Base-by-base conservation (phyloP, 2,888 invertebrate species). In the Meghimatium bilineatum region DNA sequence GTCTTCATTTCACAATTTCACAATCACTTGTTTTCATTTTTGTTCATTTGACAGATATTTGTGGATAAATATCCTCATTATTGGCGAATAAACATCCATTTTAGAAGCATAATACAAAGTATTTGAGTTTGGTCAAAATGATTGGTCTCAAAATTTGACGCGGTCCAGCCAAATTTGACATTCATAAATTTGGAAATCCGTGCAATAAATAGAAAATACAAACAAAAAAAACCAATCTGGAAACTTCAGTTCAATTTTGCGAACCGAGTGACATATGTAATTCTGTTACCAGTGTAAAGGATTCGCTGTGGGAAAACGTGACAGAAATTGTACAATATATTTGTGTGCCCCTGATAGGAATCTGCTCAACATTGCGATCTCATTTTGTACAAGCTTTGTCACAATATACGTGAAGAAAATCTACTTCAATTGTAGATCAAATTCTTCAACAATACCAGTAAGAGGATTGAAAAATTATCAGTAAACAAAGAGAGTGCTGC, bases 21-120 rank as follows among this genome's bases (percentile, higher is more conserved):
- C n/a, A n/a, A n/a, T n/a, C n/a, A n/a, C n/a, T n/a, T n/a, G n/a
- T n/a, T n/a, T n/a, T n/a, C n/a, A n/a, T n/a, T n/a, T n/a, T n/a
- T n/a, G n/a, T n/a, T 71, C 71, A 71, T 71, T 38, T 71, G 71
- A 71, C 71, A 38, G 71, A 36, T 38, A 38, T 5, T 71, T 71
- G 34, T 71, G 71, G 71, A 20, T 38, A 38, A 38, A 38, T 38
- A 38, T 71, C 38, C 71, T 69, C 69, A 69, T 69, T 69, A 69
- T 26, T 36, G 3, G 6, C 34, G 34, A 69, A 69, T 69, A 69
- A 69, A 69, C 20, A 36, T 36, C 36, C 20, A 26, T 34, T 2
- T 32, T 20, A 17, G 69, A 69, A n/a, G 8, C 36, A 20, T 32
- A 14, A 38, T 20, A 71, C 20, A 36, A 17, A 71, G 36, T 69